A percentile compares a stretch with the other conserved stretches of the same genome.
Conservation (phyloP, 2,113 vertebrate species). For the Apistogramma diplotaenia region DNA sequence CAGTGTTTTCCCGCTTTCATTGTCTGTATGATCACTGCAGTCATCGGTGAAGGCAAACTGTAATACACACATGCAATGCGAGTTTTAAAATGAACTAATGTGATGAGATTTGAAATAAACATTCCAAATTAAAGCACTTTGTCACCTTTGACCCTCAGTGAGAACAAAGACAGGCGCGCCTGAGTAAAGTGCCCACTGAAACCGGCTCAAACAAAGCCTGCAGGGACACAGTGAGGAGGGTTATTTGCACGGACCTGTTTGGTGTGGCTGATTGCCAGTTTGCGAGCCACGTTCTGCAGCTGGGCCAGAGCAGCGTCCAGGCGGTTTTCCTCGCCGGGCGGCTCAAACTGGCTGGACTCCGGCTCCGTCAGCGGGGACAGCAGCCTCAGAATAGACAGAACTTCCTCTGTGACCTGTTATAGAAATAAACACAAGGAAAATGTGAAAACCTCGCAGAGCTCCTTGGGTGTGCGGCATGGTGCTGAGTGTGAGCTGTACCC, state of each 20-base stretch:
- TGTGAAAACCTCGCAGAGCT: not conserved
- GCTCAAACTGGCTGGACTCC: not conserved
- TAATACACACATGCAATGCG: too few relatives aligned
- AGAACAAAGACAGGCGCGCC: conserved; percentile 8
- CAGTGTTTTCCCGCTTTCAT: too few relatives aligned
- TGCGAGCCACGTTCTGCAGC: conserved; percentile 68
- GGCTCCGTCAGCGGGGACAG: conserved; percentile 66
- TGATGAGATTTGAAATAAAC: too few relatives aligned
- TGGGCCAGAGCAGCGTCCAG: conserved; percentile 66
- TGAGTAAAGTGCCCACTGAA: not conserved
- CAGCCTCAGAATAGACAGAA: conserved; percentile 72
- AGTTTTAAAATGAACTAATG: not conserved
- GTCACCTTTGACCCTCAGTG: not conserved
- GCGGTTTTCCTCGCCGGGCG: not conserved
- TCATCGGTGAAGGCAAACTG: not conserved
- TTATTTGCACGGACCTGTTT: conserved; percentile 51
- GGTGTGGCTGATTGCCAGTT: conserved; percentile 65
- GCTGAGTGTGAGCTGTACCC: conserved; percentile 41
- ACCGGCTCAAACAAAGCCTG: not conserved
- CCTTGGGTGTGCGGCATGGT: not conserved
- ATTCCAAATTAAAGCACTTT: not conserved
- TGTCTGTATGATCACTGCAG: not conserved
- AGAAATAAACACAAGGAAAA: not conserved
- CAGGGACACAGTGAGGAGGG: not conserved
- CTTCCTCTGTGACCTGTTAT: conserved; percentile 73